Evolutionary conservation across 2,797 vertebrate genomes (phyloP), one percentile per base, ranked within the genome.

Genomic region (Takifugu ocellatus): DNA sequence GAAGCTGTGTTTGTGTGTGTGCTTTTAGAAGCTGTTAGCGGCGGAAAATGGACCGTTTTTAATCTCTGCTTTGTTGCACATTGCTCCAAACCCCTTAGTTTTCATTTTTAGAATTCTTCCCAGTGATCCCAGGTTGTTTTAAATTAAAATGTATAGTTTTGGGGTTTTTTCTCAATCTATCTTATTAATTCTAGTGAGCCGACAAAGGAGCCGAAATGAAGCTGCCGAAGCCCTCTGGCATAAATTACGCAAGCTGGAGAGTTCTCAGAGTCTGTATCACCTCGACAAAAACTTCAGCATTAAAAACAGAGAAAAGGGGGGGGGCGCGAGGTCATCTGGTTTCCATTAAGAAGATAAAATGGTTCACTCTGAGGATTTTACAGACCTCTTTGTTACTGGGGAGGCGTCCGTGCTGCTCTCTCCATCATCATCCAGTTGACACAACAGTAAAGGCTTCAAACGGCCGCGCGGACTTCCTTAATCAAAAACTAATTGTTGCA

Each of bases 401-500:
- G 95, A 96, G 94, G 94, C 93, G 89, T 94, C 93, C 89, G 86
- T 78, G 80, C 87, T 79, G 91, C 90, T 92, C 94, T 92, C 93
- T 97, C 94, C 93, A 97, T 97, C 95, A 97, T 93, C 83, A 89
- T 93, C 92, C 93, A 91, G 93, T 94, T 94, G 95, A 96, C 95
- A 94, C 90, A 93, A 95, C 94, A 97, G 96, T 94, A 97, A 96
- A 97, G 93, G 92, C 93, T 94, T 94, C 93, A 92, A 95, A 95
- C 81, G 90, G 92, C 92, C 91, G 84, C 78, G 82, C 91, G 84
- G 91, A 91, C 90, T 93, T 92, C 93, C 94, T 97, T 98, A 96
- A 98, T 98, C 97, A 98, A 95, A 96, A 97, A 95, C 94, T 97
- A 99, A 98, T 98, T 98, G 95, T 95, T 93, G 95, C 92, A 96